Base-by-base conservation (phyloP, 2,113 vertebrate species). In the Terrapene triunguis region DNA sequence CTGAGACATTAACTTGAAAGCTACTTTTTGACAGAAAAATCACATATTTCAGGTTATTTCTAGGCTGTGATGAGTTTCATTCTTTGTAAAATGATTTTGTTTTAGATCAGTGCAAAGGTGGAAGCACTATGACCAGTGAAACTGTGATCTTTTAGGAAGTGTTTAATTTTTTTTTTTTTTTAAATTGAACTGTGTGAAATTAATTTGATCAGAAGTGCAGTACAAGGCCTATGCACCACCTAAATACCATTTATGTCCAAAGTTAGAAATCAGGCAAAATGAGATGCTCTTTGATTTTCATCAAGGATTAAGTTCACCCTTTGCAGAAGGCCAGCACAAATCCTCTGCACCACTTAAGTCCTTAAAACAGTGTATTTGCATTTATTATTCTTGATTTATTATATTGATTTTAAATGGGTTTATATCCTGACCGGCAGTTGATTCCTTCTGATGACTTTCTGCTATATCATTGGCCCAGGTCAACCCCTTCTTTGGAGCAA, bases 261-360 rank as follows among this genome's bases (percentile, higher is more conserved):
- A 32, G 44, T 9, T 83, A 29, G 25, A 80, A 88, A 19, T 22
- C 21, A 25, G 2, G 21, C 11, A 94, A 89, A 80, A 51, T 5
- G 3, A 3, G 51, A 69, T 80, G 59, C 13, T 47, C n/a, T 76
- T 4, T 82, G 14, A 13, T 74, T 95, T 90, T 55, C 4, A 17
- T 74, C 74, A 79, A 80, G 5, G 2, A 29, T 32, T 65, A 65
- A 35, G 59, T 35, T 65, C 13, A 35, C 32, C 59, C 32, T 65
- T 4, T 83, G 6, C 3, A 79, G 27, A 59, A 3, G 12, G 35
- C 35, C 5, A 13, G 0, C 53, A n/a, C 27, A 72, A 1, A 1
- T 10, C 0, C 4, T 13, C 1, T 2, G 65, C 32, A 16, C 5
- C 4, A 88, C 88, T 90, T 2, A 90, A 47, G 25, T 81, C 12